Evolutionary conservation across 2,113 vertebrate species (phyloP), one percentile per base, ranked within the genome.

Genomic region (Urocolius indicus): DNA sequence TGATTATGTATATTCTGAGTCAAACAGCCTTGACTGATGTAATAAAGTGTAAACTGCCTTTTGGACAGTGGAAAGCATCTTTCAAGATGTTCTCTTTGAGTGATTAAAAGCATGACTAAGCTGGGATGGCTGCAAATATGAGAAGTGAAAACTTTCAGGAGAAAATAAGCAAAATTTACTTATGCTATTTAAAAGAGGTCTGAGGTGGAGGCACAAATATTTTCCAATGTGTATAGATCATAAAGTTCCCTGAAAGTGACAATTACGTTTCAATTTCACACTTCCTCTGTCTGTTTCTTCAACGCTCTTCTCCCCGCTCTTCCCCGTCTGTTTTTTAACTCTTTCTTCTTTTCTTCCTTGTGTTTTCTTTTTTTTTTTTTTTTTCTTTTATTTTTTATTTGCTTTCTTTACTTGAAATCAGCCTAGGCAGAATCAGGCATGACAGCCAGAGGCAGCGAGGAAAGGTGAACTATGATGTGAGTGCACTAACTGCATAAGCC

Each of bases 311-410:
- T 38, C 13, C 24, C 17, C 2, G 36, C 7, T 32, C 51, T 21
- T 43, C 1, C 16, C 30, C 29, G 4, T 16, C 9, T 16, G 23
- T 41, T 14, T 6, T 5, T 6, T 30, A 10, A 2, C 6, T 30
- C 11, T n/a, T 21, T 45, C 7, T 17, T 23, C 4, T 8, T 21
- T 27, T 5, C 10, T 16, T 10, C 10, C 18, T 16, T 4, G 1
- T 10, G 10, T 16, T 5, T 18, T 29, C 11, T 59, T 58, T n/a
- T 6, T 20, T 45, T 27, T 27, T 10, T 10, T 18, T 5, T 11
- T 27, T 55, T 38, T 5, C 24, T 20, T 22, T 22, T 9, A 5
- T 18, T 49, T 32, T 62, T 21, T 41, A 41, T 41, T 34, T 61
- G 15, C 2, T 38, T 49, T 8, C 5, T 22, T 6, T 41, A 5